Evolutionary conservation across 2,888 invertebrate genomes (phyloP).

Genomic region (Eutolmus rufibarbis): DNA sequence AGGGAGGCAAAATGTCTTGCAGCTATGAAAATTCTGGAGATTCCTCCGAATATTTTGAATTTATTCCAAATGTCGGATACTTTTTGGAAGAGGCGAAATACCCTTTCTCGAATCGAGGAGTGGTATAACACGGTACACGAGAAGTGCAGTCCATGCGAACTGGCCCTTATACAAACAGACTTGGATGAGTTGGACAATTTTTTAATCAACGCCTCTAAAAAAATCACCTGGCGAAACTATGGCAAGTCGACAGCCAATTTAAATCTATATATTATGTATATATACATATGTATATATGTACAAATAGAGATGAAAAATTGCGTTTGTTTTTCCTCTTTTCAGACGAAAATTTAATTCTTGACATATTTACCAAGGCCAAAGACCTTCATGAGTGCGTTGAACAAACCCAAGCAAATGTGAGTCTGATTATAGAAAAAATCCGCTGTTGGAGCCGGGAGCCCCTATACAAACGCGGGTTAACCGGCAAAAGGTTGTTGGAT

Average conservation of each 20-base stretch:
- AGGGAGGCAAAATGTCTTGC: conserved; percentile 47
- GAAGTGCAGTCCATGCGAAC: conserved; percentile 73
- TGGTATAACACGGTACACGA: conserved; percentile 83
- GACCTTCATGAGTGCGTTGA: conserved; percentile 54
- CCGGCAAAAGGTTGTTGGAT: conserved; percentile 56
- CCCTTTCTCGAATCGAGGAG: conserved; percentile 70
- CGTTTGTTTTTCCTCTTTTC: background rate
- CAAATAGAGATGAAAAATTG: background rate
- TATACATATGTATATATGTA: no score
- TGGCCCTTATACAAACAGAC: conserved; percentile 78
- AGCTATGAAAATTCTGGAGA: background rate
- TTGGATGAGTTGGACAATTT: conserved; percentile 76
- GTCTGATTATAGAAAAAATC: conserved; percentile 67
- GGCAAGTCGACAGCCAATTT: conserved; percentile 66
- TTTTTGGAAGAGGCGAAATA: conserved; percentile 58
- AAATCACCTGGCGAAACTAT: conserved; percentile 81
- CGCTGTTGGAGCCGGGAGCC: conserved; percentile 77
- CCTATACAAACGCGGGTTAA: conserved; percentile 75
- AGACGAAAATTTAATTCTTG: conserved; percentile 54
- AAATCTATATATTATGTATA: background rate
- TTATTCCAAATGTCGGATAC: conserved; percentile 55
- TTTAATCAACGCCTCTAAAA: conserved; percentile 72
- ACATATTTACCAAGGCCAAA: conserved; percentile 54
- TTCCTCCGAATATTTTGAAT: conserved; percentile 49
- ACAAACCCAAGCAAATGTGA: conserved; percentile 69